phyloP scores from a whole-genome alignment of 2,888 invertebrate genomes.

The Phlogophora meticulosa region DNA sequence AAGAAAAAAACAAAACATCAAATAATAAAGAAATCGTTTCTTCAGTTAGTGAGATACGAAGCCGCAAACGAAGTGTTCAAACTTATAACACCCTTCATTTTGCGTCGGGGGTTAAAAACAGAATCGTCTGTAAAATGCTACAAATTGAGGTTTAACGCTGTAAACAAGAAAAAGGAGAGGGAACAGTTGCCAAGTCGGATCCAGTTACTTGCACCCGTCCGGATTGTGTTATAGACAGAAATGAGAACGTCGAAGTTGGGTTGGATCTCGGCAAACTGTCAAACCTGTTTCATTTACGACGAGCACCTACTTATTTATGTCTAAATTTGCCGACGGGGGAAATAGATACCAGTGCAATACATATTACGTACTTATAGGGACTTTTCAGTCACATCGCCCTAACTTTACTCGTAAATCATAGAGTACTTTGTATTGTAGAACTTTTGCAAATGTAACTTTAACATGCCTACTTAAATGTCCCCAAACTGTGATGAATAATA shows the following conservation, averaged over 20 bases:
- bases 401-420: constrained; percentile 63
- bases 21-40: neutral
- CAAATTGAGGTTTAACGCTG: constrained; percentile 56
- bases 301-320: constrained; percentile 62
- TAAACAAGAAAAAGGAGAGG: constrained; percentile 67
- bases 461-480: constrained; percentile 58
- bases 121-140: constrained; percentile 37
- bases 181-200: constrained; percentile 65
- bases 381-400: constrained; percentile 54
- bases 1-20: neutral
- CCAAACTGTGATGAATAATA: constrained; percentile 59
- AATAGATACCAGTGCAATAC: constrained; percentile 58
- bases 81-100: constrained; percentile 8
- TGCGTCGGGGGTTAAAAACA: constrained; percentile 10
- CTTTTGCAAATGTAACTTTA: constrained; percentile 56
- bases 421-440: constrained; percentile 53
- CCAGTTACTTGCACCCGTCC: constrained; percentile 63
- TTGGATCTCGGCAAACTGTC: constrained; percentile 71
- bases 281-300: constrained; percentile 72
- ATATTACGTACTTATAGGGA: constrained; percentile 52
- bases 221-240: constrained; percentile 71
- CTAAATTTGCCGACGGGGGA: constrained; percentile 49
- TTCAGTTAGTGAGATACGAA: neutral
- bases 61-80: neutral
- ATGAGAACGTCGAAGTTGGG: constrained; percentile 64